phyloP scores from a whole-genome alignment of 2,113 vertebrate genomes.

The Xiphorhynchus elegans region DNA sequence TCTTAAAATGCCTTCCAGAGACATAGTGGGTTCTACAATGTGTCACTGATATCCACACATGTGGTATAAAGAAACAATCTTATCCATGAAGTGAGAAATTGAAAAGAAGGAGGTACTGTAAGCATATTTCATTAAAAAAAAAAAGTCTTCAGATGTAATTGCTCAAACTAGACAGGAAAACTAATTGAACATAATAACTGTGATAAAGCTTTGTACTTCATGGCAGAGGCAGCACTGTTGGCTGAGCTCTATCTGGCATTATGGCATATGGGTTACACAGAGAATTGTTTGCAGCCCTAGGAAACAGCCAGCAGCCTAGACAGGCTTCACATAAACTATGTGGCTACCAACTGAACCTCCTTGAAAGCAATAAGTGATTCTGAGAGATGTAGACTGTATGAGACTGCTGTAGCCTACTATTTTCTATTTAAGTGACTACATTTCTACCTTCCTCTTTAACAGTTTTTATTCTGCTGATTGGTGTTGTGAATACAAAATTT shows the following conservation, averaged over 20 bases:
- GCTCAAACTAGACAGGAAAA: slow-evolving; percentile 38
- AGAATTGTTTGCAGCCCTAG: background rate
- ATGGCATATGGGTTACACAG: background rate
- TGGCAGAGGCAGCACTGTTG: background rate
- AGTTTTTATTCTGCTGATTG: slow-evolving; percentile 7
- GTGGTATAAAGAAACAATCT: background rate
- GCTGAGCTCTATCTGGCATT: background rate
- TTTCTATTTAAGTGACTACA: background rate
- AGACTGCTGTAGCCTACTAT: background rate
- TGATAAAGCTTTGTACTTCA: background rate
- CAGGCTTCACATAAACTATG: background rate
- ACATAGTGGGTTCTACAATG: background rate
- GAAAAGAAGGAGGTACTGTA: background rate
- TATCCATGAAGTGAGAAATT: background rate
- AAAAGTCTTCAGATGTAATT: background rate
- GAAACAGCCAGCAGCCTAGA: background rate
- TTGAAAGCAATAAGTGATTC: background rate
- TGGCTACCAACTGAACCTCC: background rate
- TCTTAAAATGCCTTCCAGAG: background rate
- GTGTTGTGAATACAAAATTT: slow-evolving; percentile 39
- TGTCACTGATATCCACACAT: background rate
- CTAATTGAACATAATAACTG: slow-evolving; percentile 38
- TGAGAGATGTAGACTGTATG: background rate
- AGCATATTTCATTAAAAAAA: background rate
- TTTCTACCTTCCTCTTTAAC: background rate